phyloP scores from a whole-genome alignment of 2,797 vertebrate species.

The Propithecus perrieri region DNA sequence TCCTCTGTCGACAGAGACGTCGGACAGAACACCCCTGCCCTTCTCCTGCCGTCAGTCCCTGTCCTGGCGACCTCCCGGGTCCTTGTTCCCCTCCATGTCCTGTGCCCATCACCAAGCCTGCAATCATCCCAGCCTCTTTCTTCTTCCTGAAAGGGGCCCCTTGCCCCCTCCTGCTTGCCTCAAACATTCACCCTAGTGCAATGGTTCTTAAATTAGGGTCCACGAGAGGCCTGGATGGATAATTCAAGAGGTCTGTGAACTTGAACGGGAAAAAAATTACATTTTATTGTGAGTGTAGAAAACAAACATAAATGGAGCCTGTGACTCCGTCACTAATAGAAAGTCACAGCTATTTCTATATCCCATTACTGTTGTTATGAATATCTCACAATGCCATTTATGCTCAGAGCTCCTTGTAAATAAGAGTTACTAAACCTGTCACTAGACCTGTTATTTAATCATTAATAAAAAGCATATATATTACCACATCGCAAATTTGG shows the following conservation, averaged over 20 bases:
- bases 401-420: not conserved
- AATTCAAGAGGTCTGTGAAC: not conserved
- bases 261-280: not conserved
- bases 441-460: not conserved
- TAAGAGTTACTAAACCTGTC: not conserved
- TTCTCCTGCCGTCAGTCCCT: not conserved
- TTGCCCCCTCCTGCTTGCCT: not conserved
- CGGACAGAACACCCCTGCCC: accelerated
- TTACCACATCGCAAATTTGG: not conserved
- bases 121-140: not conserved
- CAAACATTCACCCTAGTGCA: not conserved
- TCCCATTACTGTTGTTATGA: not conserved
- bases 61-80: not conserved
- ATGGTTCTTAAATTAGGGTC: not conserved
- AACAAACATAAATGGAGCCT: not conserved
- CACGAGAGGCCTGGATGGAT: not conserved
- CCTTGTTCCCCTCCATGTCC: not conserved
- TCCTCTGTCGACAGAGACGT: not conserved
- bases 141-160: not conserved
- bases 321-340: not conserved
- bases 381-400: not conserved
- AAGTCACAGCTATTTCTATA: not conserved
- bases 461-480: not conserved
- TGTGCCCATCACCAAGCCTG: not conserved
- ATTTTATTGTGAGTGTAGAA: not conserved